Evolutionary conservation across 2,113 vertebrate genomes (phyloP).

Genomic region (Lophius piscatorius): DNA sequence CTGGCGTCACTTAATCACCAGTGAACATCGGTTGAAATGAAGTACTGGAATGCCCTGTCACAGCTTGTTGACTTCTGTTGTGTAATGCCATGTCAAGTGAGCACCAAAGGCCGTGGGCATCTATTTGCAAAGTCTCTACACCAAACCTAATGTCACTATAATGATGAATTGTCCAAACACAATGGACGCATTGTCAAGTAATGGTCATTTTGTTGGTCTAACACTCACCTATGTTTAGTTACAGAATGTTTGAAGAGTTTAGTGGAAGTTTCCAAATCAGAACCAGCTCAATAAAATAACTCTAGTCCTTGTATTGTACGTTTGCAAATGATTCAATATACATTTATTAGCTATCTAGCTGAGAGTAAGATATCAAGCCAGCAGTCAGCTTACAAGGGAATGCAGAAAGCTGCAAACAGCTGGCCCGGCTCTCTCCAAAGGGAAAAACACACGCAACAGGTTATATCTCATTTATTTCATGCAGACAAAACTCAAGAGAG

Average conservation of each 20-base stretch:
- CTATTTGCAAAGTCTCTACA: background rate
- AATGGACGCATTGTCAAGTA: background rate
- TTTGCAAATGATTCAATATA: background rate
- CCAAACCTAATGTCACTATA: background rate
- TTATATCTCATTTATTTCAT: background rate
- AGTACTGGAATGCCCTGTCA: background rate
- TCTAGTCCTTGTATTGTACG: constrained; percentile 14
- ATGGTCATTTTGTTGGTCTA: constrained; percentile 9
- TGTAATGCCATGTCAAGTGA: background rate
- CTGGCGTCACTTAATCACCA: background rate
- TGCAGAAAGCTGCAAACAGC: background rate
- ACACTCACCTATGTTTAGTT: too few relatives aligned
- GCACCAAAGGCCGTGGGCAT: background rate
- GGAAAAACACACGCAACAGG: background rate
- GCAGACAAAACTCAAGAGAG: background rate
- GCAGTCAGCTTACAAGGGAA: background rate
- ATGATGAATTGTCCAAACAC: constrained; percentile 1
- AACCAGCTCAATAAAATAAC: background rate
- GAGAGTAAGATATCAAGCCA: background rate
- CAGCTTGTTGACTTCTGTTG: constrained; percentile 5
- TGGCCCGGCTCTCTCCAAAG: background rate
- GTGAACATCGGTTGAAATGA: background rate
- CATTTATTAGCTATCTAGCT: background rate
- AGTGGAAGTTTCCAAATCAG: background rate
- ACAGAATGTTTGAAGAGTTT: too few relatives aligned